Evolutionary conservation across 1,140 invertebrate species (phyloP).

Genomic region (Physella acuta): DNA sequence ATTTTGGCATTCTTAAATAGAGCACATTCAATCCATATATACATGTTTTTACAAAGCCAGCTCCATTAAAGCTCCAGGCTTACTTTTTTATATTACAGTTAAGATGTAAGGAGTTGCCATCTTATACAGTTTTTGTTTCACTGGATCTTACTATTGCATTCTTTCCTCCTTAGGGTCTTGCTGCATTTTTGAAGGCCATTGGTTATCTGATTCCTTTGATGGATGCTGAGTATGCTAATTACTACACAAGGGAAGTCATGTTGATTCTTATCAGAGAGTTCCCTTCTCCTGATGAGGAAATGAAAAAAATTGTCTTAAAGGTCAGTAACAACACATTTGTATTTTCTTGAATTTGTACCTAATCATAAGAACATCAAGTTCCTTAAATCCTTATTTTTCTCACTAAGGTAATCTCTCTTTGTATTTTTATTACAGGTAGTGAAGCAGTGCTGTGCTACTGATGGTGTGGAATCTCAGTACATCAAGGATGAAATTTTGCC

Average conservation of each 20-base stretch:
- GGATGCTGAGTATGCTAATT: slow-evolving; percentile 99
- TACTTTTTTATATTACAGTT: too few species aligned
- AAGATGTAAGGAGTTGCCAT: too few species aligned
- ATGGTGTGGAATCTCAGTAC: slow-evolving; percentile 98
- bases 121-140: background rate
- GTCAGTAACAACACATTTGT: slow-evolving; percentile 65
- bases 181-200: slow-evolving; percentile 98
- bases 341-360: too few species aligned
- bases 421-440: slow-evolving; percentile 91
- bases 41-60: too few species aligned
- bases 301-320: slow-evolving; percentile 99
- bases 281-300: slow-evolving; percentile 99
- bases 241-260: slow-evolving; percentile 99
- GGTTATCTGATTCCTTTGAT: slow-evolving; percentile 98
- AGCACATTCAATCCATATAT: too few species aligned
- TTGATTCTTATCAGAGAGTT: slow-evolving; percentile 98
- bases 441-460: slow-evolving; percentile 99
- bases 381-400: too few species aligned
- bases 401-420: too few species aligned
- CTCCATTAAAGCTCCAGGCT: too few species aligned
- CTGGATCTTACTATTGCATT: background rate
- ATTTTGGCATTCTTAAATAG: too few species aligned
- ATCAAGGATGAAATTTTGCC: slow-evolving; percentile 99
- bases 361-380: too few species aligned
- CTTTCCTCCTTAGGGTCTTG: slow-evolving; percentile 71